Conservation (phyloP, 2,797 vertebrate genomes). For the Danio choprae region DNA sequence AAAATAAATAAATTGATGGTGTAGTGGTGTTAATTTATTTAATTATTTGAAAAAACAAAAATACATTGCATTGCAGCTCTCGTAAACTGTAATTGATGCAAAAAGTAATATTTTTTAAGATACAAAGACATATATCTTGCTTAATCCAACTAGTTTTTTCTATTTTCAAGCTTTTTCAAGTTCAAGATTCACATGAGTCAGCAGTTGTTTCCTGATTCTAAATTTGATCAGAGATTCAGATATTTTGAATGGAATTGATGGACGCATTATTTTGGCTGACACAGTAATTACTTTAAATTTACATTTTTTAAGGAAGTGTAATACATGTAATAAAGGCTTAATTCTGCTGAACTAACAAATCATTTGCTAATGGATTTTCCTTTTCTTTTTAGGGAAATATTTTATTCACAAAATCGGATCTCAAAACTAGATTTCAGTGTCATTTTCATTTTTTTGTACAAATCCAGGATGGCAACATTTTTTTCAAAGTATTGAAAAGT, state of each 20-base stretch:
- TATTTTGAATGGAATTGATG: background rate
- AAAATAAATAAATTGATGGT: too few relatives aligned
- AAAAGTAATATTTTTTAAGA: too few relatives aligned
- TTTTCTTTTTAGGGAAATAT: conserved; percentile 7
- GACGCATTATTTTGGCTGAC: background rate
- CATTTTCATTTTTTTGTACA: background rate
- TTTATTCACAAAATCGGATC: background rate
- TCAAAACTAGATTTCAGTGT: background rate
- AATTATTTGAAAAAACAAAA: background rate
- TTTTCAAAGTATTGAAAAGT: too few relatives aligned
- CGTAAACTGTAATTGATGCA: background rate
- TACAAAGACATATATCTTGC: too few relatives aligned
- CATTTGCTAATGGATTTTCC: background rate
- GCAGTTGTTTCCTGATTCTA: background rate
- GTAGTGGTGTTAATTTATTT: too few relatives aligned
- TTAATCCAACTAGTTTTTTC: background rate
- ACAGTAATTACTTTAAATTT: background rate
- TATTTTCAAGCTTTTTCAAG: background rate
- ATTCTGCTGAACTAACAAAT: background rate
- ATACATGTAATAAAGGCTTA: background rate
- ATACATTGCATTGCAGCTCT: too few relatives aligned
- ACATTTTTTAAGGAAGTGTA: background rate
- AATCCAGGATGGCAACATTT: too few relatives aligned
- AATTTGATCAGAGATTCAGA: background rate
- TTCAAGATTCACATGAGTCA: background rate